Base-by-base conservation (phyloP, 1,140 invertebrate genomes). In the Drosophila melanica region DNA sequence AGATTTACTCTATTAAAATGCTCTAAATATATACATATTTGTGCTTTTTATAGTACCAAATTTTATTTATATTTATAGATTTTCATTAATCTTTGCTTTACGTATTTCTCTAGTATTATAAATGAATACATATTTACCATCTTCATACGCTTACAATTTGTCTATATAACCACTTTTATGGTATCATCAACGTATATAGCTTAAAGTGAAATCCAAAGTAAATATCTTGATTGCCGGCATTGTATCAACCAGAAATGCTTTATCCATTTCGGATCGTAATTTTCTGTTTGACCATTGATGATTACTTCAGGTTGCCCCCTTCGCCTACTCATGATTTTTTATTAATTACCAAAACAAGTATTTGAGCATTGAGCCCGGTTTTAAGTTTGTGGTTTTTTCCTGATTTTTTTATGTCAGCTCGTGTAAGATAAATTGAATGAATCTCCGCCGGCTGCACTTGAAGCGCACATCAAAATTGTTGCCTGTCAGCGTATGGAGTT, bases 401-500 rank as follows among this genome's bases (percentile, higher is more conserved):
- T 55, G 60, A 30, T 48, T 50, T 39, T 41, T 58, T 16, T 50
- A 65, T 68, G 62, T 65, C 68, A 75, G 67, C 64, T 70, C 63
- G 67, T 82, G 68, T 69, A 87, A 87, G 81, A 86, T 86, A 86
- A 87, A 86, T 85, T 77, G 82, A 86, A 79, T 85, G 60, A 87
- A 68, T 75, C 75, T 86, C 70, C 75, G 63, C 54, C 39, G 44
- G 69, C 73, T 87, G 82, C 81, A 87, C 75, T 85, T 87, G 81
- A 85, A 87, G 82, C 81, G 82, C 81, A 87, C 67, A 86, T 86
- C 64, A 86, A 86, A 86, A 86, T 87, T 87, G 82, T 86, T 81
- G 81, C 63, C 64, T 79, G 81, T 87, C 82, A 87, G 81, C 81
- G 50, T 59, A 6, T 8, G 47, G 11, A n/a, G 23, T 41, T 33